phyloP scores from a whole-genome alignment of 2,113 vertebrate species.

The Colius striatus region DNA sequence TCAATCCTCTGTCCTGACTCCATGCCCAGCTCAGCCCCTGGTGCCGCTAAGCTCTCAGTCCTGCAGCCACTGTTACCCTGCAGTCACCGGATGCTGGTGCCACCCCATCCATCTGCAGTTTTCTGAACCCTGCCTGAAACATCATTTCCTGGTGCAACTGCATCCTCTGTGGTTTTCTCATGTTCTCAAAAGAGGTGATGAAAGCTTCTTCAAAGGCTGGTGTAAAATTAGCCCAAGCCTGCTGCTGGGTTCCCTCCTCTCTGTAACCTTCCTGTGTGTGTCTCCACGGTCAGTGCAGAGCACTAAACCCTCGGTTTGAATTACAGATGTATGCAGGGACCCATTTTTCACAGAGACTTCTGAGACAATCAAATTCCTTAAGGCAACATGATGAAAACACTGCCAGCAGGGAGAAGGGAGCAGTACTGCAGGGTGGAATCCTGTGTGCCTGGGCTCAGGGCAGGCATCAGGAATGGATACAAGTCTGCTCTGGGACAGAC shows the following conservation, averaged over 20 bases:
- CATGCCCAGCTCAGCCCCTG: not conserved
- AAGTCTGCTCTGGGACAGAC: no score
- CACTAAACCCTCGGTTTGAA: not conserved
- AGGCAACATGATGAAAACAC: no score
- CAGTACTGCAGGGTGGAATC: no score
- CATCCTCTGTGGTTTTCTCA: not conserved
- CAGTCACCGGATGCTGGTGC: fast-evolving
- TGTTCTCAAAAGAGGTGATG: not conserved
- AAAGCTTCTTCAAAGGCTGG: not conserved
- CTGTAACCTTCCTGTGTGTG: not conserved
- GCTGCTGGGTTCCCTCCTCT: no score
- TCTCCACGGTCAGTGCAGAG: not conserved
- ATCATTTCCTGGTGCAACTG: not conserved
- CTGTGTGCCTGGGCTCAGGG: no score
- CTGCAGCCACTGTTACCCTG: not conserved
- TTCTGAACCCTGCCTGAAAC: not conserved
- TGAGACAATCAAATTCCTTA: no score
- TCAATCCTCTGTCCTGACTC: not conserved
- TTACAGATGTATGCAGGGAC: not conserved
- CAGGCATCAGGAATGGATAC: no score
- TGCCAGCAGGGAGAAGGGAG: no score
- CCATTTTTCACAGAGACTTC: no score
- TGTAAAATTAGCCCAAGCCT: not conserved
- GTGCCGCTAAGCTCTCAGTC: not conserved
- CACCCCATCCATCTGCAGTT: fast-evolving